Evolutionary conservation across 2,888 invertebrate species (phyloP).

Genomic region (Cryptus armator): DNA sequence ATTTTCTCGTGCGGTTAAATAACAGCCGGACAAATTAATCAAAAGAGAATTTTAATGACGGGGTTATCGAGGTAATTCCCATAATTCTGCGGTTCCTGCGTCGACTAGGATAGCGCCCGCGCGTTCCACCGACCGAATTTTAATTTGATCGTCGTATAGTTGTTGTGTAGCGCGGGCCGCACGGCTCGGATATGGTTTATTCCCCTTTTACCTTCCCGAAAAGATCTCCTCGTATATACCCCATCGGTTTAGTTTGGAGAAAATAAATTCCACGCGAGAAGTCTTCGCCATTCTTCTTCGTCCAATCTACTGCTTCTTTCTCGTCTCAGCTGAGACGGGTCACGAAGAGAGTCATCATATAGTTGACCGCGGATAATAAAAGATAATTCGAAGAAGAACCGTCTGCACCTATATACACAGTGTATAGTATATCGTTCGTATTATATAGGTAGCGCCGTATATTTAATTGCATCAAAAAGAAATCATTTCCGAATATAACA

Average conservation of each 20-base stretch:
- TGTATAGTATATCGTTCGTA: conserved; percentile 24
- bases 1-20: conserved; percentile 66
- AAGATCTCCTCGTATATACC: conserved; percentile 14
- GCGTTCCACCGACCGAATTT: conserved; percentile 64
- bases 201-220: conserved; percentile 21
- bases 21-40: conserved; percentile 77
- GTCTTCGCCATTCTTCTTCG: conserved; percentile 2
- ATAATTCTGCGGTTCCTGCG: conserved; percentile 72
- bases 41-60: conserved; percentile 77
- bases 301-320: conserved; percentile 23
- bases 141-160: conserved; percentile 67
- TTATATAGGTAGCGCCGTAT: conserved; percentile 31
- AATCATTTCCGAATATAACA: conserved; percentile 46
- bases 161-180: conserved; percentile 13
- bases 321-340: conserved; percentile 47
- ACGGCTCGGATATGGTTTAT: conserved; percentile 42
- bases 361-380: conserved; percentile 65
- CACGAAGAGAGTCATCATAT: conserved; percentile 62
- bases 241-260: conserved; percentile 35
- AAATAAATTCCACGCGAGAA: conserved; percentile 59
- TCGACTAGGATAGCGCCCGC: conserved; percentile 47
- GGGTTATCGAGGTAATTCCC: conserved; percentile 77
- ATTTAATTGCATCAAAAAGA: conserved; percentile 59
- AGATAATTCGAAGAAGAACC: conserved; percentile 62
- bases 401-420: conserved; percentile 1